These are phyloP conservation scores for Falco berigora DNA, from an alignment of 2,797 vertebrate genomes.

Conservation along the genomic window DNA sequence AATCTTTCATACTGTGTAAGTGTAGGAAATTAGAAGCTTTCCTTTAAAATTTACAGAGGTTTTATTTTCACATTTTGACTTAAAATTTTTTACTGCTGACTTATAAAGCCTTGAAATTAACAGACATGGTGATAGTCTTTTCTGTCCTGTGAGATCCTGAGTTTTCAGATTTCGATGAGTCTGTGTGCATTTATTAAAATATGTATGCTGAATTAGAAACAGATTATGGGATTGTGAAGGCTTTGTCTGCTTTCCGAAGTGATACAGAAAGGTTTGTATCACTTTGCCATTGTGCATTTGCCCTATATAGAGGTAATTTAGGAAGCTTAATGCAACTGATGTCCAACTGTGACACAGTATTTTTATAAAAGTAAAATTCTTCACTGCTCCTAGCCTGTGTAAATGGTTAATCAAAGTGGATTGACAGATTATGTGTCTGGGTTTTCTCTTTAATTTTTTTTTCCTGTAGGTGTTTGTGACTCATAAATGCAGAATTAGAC, in stretches of 20 bases:
- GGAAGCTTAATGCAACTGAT: not conserved
- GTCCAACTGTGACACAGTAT: not conserved
- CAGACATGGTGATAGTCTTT: not conserved
- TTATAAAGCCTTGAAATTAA: not conserved
- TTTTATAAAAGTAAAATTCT: not conserved
- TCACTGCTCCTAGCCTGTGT: not conserved
- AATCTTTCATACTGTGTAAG: not conserved
- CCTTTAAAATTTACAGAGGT: not conserved
- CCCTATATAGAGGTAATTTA: not conserved
- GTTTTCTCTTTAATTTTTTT: not conserved
- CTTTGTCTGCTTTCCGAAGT: not conserved
- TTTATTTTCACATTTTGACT: constrained; percentile 8
- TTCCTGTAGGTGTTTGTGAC: constrained; percentile 61
- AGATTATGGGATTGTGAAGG: constrained; percentile 15
- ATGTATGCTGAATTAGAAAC: not conserved
- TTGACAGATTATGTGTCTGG: constrained; percentile 56
- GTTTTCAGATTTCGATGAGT: not conserved
- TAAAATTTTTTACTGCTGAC: not conserved
- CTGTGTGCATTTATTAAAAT: not conserved
- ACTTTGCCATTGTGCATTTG: not conserved
- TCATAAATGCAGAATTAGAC: constrained; percentile 68
- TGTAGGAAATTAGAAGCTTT: not conserved
- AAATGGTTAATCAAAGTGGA: constrained; percentile 36
- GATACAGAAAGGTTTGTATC: constrained; percentile 5
- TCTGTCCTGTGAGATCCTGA: not conserved